Evolutionary conservation across 2,888 invertebrate genomes (phyloP), one percentile per base, ranked within the genome.

Genomic region (Calameuta pallipes): DNA sequence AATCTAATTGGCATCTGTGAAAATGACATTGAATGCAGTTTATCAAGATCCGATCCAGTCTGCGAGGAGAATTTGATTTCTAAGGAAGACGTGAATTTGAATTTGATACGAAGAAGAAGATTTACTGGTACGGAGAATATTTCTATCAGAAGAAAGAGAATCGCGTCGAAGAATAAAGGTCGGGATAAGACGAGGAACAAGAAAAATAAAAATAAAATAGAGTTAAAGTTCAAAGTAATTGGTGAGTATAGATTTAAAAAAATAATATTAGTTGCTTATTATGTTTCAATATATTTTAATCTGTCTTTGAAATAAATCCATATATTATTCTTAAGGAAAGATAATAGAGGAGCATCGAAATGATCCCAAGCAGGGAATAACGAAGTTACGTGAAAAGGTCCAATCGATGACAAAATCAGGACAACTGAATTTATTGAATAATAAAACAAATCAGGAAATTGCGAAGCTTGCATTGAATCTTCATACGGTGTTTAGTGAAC

Each of bases 181-280:
- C 77, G 33, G 56, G 82, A 80, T 12, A 83, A 78, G 76, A 74
- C 35, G 9, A 81, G 77, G 75, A 56, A 69, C 0, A 84, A 82
- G 15, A 81, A 80, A 12, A 85, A 81, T 70, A 84, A 82, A 69
- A 87, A 87, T 1, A 89, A 82, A 75, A 85, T 90, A 31, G 90
- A 89, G 78, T 85, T 90, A 4, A 90, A 88, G 71, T 89, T 89
- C 69, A 86, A 86, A 78, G 84, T 90, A 69, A 82, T 90, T 70
- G 89, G 89, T 88, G 79, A 84, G 80, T 78, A 56, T 30, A 15
- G 15, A 15, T 35, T 35, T 11, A 11, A 23, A 69, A 69, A 13
- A 75, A 35, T 9, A 11, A 31, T 68, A 12, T 23, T 12, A 15
- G 34, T 15, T 35, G 31, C 11, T 31, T 9, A 23, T 23, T 23